Evolutionary conservation across 2,113 vertebrate species (phyloP), one percentile per base, ranked within the genome.

Genomic region (Lipotes vexillifer): DNA sequence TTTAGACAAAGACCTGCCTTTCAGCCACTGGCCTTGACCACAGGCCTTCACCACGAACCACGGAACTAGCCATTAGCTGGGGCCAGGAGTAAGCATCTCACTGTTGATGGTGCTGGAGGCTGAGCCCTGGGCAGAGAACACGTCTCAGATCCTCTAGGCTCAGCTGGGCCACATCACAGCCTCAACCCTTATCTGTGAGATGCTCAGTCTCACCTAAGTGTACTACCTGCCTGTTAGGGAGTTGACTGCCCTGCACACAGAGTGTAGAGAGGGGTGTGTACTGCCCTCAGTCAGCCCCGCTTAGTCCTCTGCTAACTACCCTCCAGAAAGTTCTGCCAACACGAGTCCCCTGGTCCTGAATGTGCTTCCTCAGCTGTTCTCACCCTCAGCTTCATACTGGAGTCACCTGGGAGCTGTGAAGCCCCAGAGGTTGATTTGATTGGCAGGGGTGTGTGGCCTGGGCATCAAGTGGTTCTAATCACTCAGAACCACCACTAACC

Each of bases 191-290:
- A 10, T 5, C 77, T 6, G 25, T 0, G 14, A 29, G 41, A 41
- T 0, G 1, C 23, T 4, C 21, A 2, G 12, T 18, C 66, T 31
- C 2, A 29, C 2, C 11, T 17, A 1, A 17, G 18, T 0, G 1
- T 1, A 8, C n/a, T 0, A 0, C 27, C 21, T 1, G 13, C 27
- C 46, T 52, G 59, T 21, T 1, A 5, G 78, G 63, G 33, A 8
- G 6, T 0, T 1, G 3, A 57, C 86, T 41, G 72, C 38, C 23
- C 21, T 2, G 10, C 38, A n/a, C 36, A 5, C 1, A 0, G 18
- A 12, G 5, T 0, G 2, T 1, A 5, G 11, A 4, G 4, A 0
- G 15, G 10, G 3, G 3, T 10, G 4, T 6, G 8, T 1, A 3
- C 29, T 8, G 3, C 78, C n/a, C 52, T 25, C 21, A 10, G 78